Evolutionary conservation across 2,797 vertebrate species (phyloP), one percentile per base, ranked within the genome.

Genomic region (Coregonus sp.): DNA sequence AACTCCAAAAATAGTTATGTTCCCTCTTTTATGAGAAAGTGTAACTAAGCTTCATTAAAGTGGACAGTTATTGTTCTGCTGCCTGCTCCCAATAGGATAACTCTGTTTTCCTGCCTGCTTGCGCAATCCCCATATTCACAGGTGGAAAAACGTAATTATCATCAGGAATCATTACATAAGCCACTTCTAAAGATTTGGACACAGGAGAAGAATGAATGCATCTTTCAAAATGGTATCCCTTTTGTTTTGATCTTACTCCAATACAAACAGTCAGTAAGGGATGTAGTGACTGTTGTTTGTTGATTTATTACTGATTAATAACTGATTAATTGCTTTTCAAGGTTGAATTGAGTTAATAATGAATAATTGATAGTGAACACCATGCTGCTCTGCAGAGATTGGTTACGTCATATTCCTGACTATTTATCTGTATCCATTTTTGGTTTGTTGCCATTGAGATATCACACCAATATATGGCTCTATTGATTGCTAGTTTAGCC

Each of bases 201-300:
- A 40, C 16, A 72, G 50, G 35, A 67, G 52, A 87, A 83, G 7
- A 47, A 47, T 47, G 9, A 47, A 47, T 40, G 52, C 59, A 33
- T 72, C 31, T 74, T 78, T 82, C 29, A 72, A 75, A 76, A 72
- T 59, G 51, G 2, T 47, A 59, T 63, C 40, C 6, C 40, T 76
- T 70, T 59, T 84, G 74, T 81, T 59, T 67, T 73, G 71, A 68
- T 61, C 56, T 72, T 29, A 76, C 72, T 67, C 35, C 15, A 67
- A 20, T 31, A 51, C 12, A 70, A 69, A 83, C 74, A 78, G 9
- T 16, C 9, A 0, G 9, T 35, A 29, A 3, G 68, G 7, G 35
- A 35, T n/a, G 66, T 4, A 35, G 33, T 16, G 5, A 33, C 16
- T 40, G 16, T 5, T 68, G 15, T 35, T 72, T 50, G 25, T 15